phyloP scores from a whole-genome alignment of 23 tunicate species.

The Aplidium turbinatum region DNA sequence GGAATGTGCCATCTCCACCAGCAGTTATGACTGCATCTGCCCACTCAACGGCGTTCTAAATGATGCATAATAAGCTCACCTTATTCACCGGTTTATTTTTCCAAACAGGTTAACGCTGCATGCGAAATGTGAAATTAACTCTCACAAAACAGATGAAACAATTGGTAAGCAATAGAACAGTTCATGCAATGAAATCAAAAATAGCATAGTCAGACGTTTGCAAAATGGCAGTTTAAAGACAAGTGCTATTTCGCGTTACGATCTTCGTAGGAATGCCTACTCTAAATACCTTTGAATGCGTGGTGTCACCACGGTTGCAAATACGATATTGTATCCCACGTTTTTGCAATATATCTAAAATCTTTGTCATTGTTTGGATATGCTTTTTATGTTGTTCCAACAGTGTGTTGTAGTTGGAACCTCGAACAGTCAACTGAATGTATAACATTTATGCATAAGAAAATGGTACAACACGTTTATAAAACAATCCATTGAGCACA shows the following conservation, averaged over 20 bases:
- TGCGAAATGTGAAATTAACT: not conserved
- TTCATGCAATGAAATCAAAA: not conserved
- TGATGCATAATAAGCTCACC: too few species aligned
- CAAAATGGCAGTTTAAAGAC: too few species aligned
- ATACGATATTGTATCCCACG: constrained; percentile 73
- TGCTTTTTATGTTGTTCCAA: constrained; percentile 68
- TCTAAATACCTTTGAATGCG: constrained; percentile 40
- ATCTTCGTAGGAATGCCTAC: not conserved
- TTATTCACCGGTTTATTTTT: too few species aligned
- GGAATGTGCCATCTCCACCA: constrained; percentile 95
- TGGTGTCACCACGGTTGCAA: constrained; percentile 61
- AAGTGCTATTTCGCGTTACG: not conserved
- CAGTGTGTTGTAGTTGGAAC: constrained; percentile 59
- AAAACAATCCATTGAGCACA: too few species aligned
- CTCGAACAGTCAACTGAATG: constrained; percentile 44
- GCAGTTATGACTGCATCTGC: constrained; percentile 94
- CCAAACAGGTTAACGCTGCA: too few species aligned
- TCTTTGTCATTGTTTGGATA: constrained; percentile 30
- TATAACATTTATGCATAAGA: not conserved
- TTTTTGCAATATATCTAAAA: constrained; percentile 41
- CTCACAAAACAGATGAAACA: not conserved
- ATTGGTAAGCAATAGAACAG: not conserved
- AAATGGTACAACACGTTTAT: too few species aligned
- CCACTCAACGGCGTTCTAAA: constrained; percentile 67
- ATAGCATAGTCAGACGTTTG: too few species aligned